Evolutionary conservation across 2,797 vertebrate genomes (phyloP).

Genomic region (Eulemur mongoz): DNA sequence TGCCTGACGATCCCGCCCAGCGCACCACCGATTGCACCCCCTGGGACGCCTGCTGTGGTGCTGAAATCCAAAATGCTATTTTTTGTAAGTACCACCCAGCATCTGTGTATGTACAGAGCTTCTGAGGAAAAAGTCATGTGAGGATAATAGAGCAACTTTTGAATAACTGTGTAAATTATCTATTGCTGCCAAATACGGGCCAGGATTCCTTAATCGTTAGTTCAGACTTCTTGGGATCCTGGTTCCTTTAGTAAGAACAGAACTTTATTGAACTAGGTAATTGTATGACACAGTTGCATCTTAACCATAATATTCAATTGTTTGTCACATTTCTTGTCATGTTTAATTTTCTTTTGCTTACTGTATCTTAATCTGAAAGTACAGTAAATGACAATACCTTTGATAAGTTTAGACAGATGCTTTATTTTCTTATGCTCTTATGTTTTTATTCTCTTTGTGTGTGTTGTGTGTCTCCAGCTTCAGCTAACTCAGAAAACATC

Average conservation of each 20-base stretch:
- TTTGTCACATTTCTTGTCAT: conserved; percentile 34
- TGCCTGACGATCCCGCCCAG: conserved; percentile 99
- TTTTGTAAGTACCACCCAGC: conserved; percentile 91
- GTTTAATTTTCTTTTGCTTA: conserved; percentile 47
- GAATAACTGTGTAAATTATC: not conserved
- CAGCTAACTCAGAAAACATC: conserved; percentile 97
- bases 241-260: conserved; percentile 11
- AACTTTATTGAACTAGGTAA: not conserved
- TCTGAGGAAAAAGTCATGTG: not conserved
- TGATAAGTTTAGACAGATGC: not conserved
- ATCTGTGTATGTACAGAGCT: not conserved
- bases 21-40: conserved; percentile 97
- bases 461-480: conserved; percentile 87
- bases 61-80: conserved; percentile 99
- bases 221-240: not conserved
- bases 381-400: conserved; percentile 42
- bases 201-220: not conserved
- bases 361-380: conserved; percentile 37
- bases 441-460: conserved; percentile 69
- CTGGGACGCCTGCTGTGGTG: conserved; percentile 98
- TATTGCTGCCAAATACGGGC: not conserved
- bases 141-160: not conserved
- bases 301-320: not conserved
- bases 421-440: conserved; percentile 43
- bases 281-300: not conserved